Evolutionary conservation across 2,797 vertebrate genomes (phyloP).

Genomic region (Merluccius polli): DNA sequence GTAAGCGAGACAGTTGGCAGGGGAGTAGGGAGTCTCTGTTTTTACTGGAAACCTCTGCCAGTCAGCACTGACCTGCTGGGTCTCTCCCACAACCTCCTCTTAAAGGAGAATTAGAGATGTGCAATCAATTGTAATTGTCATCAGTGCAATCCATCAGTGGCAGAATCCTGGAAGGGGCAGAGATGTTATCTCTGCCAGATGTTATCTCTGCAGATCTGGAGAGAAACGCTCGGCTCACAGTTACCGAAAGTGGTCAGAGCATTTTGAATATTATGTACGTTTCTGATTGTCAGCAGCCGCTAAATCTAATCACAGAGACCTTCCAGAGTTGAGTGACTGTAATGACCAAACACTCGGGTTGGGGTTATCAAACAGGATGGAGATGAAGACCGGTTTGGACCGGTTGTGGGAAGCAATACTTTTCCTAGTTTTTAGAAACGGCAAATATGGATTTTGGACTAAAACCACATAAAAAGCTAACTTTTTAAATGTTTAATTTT

Average conservation of each 20-base stretch:
- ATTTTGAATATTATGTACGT: background rate
- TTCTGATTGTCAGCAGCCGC: background rate
- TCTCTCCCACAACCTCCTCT: background rate
- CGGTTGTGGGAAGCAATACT: background rate
- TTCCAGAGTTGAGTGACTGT: background rate
- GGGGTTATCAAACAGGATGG: no score
- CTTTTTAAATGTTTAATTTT: background rate
- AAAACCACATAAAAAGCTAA: background rate
- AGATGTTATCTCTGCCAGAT: background rate
- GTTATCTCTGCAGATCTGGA: background rate
- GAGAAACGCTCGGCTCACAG: background rate
- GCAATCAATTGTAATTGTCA: background rate
- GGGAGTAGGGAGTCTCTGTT: background rate
- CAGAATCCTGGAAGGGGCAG: background rate
- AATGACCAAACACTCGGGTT: background rate
- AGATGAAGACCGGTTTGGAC: background rate
- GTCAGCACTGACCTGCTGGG: background rate
- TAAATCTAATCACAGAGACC: background rate
- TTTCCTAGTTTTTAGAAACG: background rate
- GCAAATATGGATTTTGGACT: background rate
- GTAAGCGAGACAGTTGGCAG: no score
- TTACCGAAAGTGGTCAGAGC: background rate
- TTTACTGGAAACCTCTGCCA: background rate
- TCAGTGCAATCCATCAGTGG: background rate
- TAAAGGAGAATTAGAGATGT: background rate